phyloP scores from a whole-genome alignment of 2,888 invertebrate genomes.

The Eristalis pertinax region DNA sequence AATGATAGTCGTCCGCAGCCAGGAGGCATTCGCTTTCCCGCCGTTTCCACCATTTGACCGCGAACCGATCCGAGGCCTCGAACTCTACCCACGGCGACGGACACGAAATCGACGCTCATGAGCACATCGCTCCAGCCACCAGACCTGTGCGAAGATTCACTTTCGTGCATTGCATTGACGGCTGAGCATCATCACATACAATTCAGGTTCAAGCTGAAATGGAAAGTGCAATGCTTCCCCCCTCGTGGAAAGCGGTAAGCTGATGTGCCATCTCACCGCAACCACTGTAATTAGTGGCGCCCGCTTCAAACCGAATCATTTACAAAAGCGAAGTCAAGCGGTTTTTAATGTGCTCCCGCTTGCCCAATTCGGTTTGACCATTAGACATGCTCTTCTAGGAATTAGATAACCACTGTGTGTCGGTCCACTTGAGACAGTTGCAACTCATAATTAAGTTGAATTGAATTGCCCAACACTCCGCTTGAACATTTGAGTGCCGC shows the following conservation, averaged over 20 bases:
- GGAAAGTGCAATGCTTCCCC: conserved; percentile 35
- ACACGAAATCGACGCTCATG: conserved; percentile 20
- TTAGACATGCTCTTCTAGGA: conserved; percentile 3
- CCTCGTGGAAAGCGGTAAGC: conserved; percentile 17
- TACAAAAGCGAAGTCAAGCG: background rate
- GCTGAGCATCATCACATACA: background rate
- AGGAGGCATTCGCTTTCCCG: conserved; percentile 13
- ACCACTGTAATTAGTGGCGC: conserved; percentile 20
- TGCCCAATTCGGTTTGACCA: background rate
- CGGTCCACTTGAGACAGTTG: conserved; percentile 26
- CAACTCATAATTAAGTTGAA: conserved; percentile 20
- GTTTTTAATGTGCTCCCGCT: background rate
- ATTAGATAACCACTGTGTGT: background rate
- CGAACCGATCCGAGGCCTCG: conserved; percentile 13
- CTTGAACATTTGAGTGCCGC: background rate
- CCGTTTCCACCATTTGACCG: conserved; percentile 2
- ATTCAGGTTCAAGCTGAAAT: conserved; percentile 32
- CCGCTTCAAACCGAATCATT: conserved; percentile 1
- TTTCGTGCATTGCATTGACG: conserved; percentile 41
- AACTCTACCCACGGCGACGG: background rate
- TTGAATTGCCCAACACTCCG: background rate
- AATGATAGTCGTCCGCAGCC: conserved; percentile 1
- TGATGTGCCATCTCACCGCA: background rate
- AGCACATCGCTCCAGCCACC: background rate
- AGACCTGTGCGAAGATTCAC: conserved; percentile 54